These are phyloP conservation scores for Philonicus albiceps DNA, from an alignment of 2,888 invertebrate genomes.

Conservation along the genomic window DNA sequence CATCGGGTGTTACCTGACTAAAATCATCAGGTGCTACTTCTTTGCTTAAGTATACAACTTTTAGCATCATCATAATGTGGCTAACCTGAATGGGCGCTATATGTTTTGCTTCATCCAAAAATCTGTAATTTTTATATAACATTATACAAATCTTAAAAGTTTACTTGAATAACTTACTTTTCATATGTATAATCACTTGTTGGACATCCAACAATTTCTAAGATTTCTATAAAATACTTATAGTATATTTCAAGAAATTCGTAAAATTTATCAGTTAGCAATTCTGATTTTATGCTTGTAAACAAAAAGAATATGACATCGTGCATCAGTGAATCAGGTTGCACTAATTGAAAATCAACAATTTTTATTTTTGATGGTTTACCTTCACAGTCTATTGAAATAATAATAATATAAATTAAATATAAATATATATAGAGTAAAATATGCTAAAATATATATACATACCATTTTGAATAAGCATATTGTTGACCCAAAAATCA, in stretches of 20 bases:
- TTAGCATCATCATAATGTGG: conserved; percentile 65
- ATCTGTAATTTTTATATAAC: conserved; percentile 51
- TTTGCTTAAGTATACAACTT: conserved; percentile 64
- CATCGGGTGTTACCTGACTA: conserved; percentile 62
- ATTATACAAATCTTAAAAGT: background rate
- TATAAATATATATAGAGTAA: background rate
- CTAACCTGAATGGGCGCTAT: conserved; percentile 63
- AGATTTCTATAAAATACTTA: conserved; percentile 62
- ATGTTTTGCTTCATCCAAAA: conserved; percentile 60
- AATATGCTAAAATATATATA: background rate
- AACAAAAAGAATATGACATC: conserved; percentile 68
- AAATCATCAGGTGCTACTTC: conserved; percentile 63
- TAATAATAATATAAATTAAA: background rate
- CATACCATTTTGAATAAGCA: conserved; percentile 65
- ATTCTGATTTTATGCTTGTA: conserved; percentile 64
- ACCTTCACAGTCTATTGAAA: conserved; percentile 54
- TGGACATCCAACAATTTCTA: conserved; percentile 61
- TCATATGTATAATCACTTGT: conserved; percentile 61
- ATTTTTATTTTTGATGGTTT: conserved; percentile 66
- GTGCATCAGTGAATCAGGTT: conserved; percentile 65
- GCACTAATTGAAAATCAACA: conserved; percentile 69
- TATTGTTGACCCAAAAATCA: conserved; percentile 71
- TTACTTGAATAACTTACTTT: conserved; percentile 54
- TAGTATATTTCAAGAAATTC: conserved; percentile 67
- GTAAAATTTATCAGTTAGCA: conserved; percentile 64